Conservation (phyloP, 2,113 vertebrate species). For the Megaceryle maxima region DNA sequence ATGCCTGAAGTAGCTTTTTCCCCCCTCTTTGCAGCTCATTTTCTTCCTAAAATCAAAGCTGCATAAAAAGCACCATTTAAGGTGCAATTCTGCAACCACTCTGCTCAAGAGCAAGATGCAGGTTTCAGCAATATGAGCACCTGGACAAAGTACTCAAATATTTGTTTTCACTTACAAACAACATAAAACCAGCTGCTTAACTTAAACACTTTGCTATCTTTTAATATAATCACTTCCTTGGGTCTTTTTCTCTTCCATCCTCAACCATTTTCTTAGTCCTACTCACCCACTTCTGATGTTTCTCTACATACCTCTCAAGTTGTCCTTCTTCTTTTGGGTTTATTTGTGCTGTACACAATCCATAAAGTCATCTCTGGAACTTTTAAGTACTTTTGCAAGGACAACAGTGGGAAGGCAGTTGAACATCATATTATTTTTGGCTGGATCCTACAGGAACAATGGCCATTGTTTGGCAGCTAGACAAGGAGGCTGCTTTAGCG, state of each 20-base stretch:
- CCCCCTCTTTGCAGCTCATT: background rate
- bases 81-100: background rate
- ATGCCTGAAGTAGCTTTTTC: background rate
- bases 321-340: background rate
- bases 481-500: background rate
- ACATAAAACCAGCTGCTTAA: background rate
- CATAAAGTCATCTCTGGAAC: slow-evolving; percentile 25
- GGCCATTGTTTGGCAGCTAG: slow-evolving; percentile 33
- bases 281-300: background rate
- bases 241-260: background rate
- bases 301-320: background rate
- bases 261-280: background rate
- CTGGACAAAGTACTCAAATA: background rate
- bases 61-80: background rate
- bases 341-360: background rate
- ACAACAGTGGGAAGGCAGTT: slow-evolving; percentile 7
- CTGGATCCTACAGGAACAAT: slow-evolving; percentile 9
- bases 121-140: background rate
- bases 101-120: background rate
- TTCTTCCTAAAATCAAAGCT: background rate
- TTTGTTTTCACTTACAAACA: background rate
- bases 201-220: background rate
- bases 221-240: background rate
- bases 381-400: background rate
- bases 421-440: slow-evolving; percentile 21